Evolutionary conservation across 2,888 invertebrate species (phyloP), one percentile per base, ranked within the genome.

Genomic region (Heliothis peltigera): DNA sequence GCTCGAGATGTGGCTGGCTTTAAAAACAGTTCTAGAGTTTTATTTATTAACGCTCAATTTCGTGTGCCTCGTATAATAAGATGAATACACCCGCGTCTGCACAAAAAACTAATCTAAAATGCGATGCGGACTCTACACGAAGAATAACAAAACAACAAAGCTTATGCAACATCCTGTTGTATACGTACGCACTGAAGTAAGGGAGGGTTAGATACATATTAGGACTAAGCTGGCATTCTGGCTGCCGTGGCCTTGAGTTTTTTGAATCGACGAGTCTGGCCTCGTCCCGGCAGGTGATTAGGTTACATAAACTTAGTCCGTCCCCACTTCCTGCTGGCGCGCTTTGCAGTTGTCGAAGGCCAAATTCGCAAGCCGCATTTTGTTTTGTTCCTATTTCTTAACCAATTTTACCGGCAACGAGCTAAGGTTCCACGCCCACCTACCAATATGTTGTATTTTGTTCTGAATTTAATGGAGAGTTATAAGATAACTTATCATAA

Each of bases 101-200:
- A 90, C 88, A 93, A 94, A 93, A 94, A 94, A 92, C 89, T 91
- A 92, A 93, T 93, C 88, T 90, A 88, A 92, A 92, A 93, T 93
- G 89, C 93, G 90, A 89, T 87, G 91, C 86, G 84, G 89, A 82
- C 85, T 88, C 84, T 86, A 87, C 86, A 88, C 79, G 86, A 75
- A 86, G 89, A 88, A 92, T 92, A 93, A 94, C 91, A 93, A 93
- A 93, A 92, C 93, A 91, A 92, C 91, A 89, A 91, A 90, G 90
- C 91, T 94, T 95, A 95, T 95, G 94, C 94, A 95, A 95, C 92
- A 94, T 94, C 94, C 94, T 94, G 94, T 90, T 91, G 67, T 75
- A 73, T 88, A 86, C 84, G 84, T 85, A 85, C 86, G 81, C 84
- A 84, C 82, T 81, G 79, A 81, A 81, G 84, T 81, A 84, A 83